These are phyloP conservation scores for Exocentrus adspersus DNA, from an alignment of 2,888 invertebrate genomes.

Conservation along the genomic window DNA sequence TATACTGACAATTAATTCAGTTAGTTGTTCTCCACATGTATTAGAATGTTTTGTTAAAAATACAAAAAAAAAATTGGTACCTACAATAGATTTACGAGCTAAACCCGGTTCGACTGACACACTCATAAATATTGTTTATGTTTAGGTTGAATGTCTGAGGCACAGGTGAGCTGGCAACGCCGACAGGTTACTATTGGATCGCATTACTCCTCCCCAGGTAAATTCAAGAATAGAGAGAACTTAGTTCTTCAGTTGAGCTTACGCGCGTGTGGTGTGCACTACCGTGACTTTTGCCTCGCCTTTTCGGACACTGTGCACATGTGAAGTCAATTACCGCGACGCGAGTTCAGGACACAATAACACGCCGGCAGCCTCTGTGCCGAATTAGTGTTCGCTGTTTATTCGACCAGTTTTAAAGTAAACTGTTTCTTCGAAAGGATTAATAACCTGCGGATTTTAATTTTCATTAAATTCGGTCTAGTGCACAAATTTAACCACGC, in stretches of 20 bases:
- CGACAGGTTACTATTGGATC: slow-evolving; percentile 55
- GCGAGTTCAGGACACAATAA: slow-evolving; percentile 27
- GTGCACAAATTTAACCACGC: neutral
- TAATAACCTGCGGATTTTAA: slow-evolving; percentile 25
- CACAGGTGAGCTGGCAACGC: slow-evolving; percentile 61
- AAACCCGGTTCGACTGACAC: slow-evolving; percentile 63
- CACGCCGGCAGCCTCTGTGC: slow-evolving; percentile 11
- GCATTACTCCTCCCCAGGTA: slow-evolving; percentile 59
- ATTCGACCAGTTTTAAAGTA: neutral
- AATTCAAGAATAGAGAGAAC: slow-evolving; percentile 36
- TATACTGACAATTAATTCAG: slow-evolving; percentile 46
- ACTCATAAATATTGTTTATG: slow-evolving; percentile 65
- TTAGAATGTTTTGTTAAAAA: slow-evolving; percentile 55
- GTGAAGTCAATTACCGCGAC: slow-evolving; percentile 42
- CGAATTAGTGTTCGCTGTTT: neutral
- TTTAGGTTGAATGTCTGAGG: slow-evolving; percentile 57
- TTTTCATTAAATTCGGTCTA: slow-evolving; percentile 12
- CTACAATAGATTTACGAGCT: slow-evolving; percentile 63
- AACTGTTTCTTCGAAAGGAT: slow-evolving; percentile 34
- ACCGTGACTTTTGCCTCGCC: slow-evolving; percentile 26
- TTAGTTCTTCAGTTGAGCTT: slow-evolving; percentile 55
- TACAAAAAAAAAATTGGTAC: slow-evolving; percentile 52
- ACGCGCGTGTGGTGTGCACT: slow-evolving; percentile 55
- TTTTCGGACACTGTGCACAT: slow-evolving; percentile 34
- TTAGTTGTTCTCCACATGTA: slow-evolving; percentile 48